These are phyloP conservation scores for Melanotaenia pygmaea DNA, from an alignment of 2,797 vertebrate species.

Conservation along the genomic window DNA sequence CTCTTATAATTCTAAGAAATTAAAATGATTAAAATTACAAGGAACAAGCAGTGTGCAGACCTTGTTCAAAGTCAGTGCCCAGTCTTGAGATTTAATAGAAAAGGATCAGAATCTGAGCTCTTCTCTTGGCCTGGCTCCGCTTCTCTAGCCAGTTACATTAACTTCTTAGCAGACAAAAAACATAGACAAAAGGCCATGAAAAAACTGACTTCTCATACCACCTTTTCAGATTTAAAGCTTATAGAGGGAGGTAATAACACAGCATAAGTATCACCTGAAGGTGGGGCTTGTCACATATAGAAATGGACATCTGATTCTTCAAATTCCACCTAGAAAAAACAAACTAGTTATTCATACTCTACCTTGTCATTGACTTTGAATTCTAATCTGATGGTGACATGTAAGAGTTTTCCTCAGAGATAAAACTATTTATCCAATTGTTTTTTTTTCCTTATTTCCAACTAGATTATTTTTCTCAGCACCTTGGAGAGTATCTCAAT, in stretches of 20 bases:
- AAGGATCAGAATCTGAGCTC: not conserved
- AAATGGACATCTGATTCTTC: not conserved
- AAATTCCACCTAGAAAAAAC: not conserved
- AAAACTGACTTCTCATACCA: not conserved
- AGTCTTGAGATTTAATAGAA: not conserved
- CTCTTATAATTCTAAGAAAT: not conserved
- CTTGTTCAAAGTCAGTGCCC: not conserved
- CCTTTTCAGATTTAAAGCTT: no score
- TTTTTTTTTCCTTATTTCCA: constrained; percentile 26
- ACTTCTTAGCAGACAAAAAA: not conserved
- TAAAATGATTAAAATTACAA: constrained; percentile 14
- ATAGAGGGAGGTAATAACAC: not conserved
- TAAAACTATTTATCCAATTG: constrained; percentile 6
- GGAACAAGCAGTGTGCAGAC: not conserved
- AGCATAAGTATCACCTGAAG: not conserved
- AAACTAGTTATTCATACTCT: not conserved
- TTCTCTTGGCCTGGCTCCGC: not conserved
- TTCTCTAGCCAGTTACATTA: not conserved
- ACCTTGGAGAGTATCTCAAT: constrained; percentile 91
- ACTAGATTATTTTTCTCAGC: constrained; percentile 94
- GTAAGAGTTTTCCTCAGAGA: not conserved
- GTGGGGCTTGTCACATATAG: not conserved
- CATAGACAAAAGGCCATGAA: not conserved
- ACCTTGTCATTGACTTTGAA: not conserved
- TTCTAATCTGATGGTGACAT: constrained; percentile 8